Evolutionary conservation across 2,113 vertebrate species (phyloP).

Genomic region (Corythornis vintsioides): DNA sequence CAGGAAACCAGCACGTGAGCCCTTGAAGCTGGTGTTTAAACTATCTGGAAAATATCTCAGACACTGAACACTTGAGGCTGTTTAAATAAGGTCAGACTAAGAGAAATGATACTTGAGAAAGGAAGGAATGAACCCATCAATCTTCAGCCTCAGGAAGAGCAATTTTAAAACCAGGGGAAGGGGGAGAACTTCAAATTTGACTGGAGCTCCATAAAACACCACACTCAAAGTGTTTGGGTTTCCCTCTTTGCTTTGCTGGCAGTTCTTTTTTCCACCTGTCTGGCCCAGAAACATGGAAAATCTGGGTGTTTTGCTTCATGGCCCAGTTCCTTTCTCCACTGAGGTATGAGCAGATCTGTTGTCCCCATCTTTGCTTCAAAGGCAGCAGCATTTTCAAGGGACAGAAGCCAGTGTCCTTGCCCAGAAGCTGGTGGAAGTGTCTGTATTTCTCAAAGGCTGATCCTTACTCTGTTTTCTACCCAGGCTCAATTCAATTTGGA

Average conservation of each 20-base stretch:
- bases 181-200: background rate
- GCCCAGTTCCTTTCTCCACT: background rate
- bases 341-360: background rate
- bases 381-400: background rate
- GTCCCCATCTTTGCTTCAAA: background rate
- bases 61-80: background rate
- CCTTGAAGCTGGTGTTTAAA: background rate
- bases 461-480: background rate
- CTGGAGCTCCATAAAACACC: background rate
- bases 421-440: background rate
- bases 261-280: background rate
- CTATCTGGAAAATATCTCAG: slow-evolving; percentile 15
- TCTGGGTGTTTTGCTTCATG: background rate
- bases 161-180: background rate
- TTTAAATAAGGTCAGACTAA: background rate
- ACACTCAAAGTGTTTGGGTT: background rate
- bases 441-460: background rate
- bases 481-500: background rate
- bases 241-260: background rate
- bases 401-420: background rate
- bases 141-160: background rate
- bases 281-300: background rate
- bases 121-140: background rate
- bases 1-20: background rate
- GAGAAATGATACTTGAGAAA: background rate